A percentile compares a stretch with the other conserved stretches of the same genome.
These are phyloP conservation scores for Lypha dubia DNA, from an alignment of 2,888 invertebrate genomes.

Conservation along the genomic window DNA sequence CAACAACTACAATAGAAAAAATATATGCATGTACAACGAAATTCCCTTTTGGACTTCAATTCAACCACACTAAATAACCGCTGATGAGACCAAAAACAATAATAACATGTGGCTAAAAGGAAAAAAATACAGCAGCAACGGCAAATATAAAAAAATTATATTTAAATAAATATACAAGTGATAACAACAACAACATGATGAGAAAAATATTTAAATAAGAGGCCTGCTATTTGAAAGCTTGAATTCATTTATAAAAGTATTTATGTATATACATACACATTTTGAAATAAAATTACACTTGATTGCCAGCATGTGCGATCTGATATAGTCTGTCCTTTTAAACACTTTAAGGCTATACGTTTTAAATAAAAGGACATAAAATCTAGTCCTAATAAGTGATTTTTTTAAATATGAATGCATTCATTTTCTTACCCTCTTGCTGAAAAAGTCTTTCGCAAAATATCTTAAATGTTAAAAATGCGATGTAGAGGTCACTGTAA, in stretches of 20 bases:
- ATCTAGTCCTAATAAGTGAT: no score
- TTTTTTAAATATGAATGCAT: constrained; percentile 2
- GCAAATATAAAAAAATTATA: constrained; percentile 15
- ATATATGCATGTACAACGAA: constrained; percentile 7
- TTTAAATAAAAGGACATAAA: no score
- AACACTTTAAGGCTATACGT: no score
- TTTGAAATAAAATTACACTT: no score
- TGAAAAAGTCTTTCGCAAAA: not conserved
- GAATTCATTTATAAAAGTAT: not conserved
- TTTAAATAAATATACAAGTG: constrained; percentile 22
- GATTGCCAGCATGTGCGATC: no score
- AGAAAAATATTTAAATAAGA: not conserved
- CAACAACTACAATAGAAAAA: constrained; percentile 47
- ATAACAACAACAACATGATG: constrained; percentile 34
- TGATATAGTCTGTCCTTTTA: no score
- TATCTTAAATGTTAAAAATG: not conserved
- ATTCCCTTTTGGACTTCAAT: constrained; percentile 68
- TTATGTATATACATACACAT: not conserved
- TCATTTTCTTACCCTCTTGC: not conserved
- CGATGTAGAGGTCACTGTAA: constrained; percentile 48
- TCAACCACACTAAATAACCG: constrained; percentile 72
- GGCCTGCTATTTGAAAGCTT: constrained; percentile 3
- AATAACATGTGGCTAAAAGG: constrained; percentile 69
- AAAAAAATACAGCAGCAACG: constrained; percentile 26
- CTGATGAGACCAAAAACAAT: constrained; percentile 74